Percentiles rank a stretch among this genome's conserved stretches.
Evolutionary conservation across 1,140 invertebrate species (phyloP).

Genomic region (Drosophila rufa): DNA sequence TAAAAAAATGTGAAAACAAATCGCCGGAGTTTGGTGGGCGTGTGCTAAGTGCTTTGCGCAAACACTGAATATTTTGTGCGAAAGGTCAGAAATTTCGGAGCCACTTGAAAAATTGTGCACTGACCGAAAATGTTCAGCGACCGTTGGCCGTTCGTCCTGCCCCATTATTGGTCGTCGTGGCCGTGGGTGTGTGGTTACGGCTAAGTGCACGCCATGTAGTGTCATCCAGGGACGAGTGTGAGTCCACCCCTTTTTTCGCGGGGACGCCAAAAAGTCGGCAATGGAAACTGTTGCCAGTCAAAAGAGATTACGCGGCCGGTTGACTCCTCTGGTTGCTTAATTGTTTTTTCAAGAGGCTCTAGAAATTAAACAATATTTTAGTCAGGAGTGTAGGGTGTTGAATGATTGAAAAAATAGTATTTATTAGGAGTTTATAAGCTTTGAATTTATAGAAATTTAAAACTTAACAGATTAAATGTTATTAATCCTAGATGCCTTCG

Average conservation of each 20-base stretch:
- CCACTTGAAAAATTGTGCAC: slow-evolving; percentile 16
- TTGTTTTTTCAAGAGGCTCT: not conserved
- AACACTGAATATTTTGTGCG: slow-evolving; percentile 13
- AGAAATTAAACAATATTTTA: not conserved
- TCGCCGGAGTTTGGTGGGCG: not conserved
- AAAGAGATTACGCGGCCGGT: slow-evolving; percentile 6
- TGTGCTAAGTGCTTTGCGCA: slow-evolving; percentile 8
- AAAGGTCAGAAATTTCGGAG: not conserved
- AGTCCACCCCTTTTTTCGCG: not conserved
- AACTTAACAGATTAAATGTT: no score
- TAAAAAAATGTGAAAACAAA: slow-evolving; percentile 7
- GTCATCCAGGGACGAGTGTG: not conserved
- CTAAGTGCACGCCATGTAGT: slow-evolving; percentile 7
- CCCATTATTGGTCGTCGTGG: no score
- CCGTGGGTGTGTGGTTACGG: slow-evolving; percentile 8
- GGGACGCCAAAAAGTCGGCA: slow-evolving; percentile 9
- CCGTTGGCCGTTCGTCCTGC: not conserved
- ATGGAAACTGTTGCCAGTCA: slow-evolving; percentile 4
- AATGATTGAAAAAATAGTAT: not conserved
- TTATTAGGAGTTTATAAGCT: not conserved
- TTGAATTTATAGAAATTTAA: no score
- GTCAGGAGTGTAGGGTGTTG: not conserved
- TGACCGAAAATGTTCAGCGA: slow-evolving; percentile 1
- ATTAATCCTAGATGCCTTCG: no score
- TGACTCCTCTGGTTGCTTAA: not conserved